Evolutionary conservation across 2,888 invertebrate species (phyloP).

Genomic region (Tanytarsus gracilentus): DNA sequence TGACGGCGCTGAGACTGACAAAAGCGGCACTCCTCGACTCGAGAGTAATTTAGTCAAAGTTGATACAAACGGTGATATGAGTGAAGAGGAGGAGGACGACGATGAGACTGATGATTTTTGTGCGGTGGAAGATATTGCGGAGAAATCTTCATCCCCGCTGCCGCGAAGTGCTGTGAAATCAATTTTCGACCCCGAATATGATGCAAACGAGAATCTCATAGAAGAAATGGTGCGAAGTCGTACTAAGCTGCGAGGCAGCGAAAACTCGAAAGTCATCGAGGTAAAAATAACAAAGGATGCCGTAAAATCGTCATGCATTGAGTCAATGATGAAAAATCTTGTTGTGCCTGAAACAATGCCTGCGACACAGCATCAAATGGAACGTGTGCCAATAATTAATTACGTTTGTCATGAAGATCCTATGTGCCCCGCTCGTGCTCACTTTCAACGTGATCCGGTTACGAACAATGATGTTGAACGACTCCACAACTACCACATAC

Average conservation of each 20-base stretch:
- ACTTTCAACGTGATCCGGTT: neutral
- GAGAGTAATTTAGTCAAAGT: neutral
- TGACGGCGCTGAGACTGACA: too few species aligned
- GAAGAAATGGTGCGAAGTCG: conserved; percentile 15
- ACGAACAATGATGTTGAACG: neutral
- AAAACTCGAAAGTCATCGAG: conserved; percentile 14
- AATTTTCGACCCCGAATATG: conserved; percentile 43
- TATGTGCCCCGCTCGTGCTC: conserved; percentile 37
- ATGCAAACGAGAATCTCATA: conserved; percentile 41
- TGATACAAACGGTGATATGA: neutral
- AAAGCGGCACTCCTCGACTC: neutral
- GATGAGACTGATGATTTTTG: conserved; percentile 24
- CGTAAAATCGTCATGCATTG: conserved; percentile 15
- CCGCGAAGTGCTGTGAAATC: conserved; percentile 37
- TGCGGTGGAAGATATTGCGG: conserved; percentile 2
- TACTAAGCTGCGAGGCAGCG: neutral
- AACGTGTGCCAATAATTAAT: conserved; percentile 19
- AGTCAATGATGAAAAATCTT: neutral
- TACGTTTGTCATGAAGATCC: conserved; percentile 36
- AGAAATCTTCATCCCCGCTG: conserved; percentile 3
- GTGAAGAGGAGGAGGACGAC: neutral
- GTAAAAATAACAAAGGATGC: conserved; percentile 16
- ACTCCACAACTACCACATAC: conserved; percentile 47
- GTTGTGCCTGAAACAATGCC: neutral
- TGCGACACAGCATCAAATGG: neutral